Evolutionary conservation across 1,140 invertebrate species (phyloP), one percentile per base, ranked within the genome.

Genomic region (Bilobella aurantiaca): DNA sequence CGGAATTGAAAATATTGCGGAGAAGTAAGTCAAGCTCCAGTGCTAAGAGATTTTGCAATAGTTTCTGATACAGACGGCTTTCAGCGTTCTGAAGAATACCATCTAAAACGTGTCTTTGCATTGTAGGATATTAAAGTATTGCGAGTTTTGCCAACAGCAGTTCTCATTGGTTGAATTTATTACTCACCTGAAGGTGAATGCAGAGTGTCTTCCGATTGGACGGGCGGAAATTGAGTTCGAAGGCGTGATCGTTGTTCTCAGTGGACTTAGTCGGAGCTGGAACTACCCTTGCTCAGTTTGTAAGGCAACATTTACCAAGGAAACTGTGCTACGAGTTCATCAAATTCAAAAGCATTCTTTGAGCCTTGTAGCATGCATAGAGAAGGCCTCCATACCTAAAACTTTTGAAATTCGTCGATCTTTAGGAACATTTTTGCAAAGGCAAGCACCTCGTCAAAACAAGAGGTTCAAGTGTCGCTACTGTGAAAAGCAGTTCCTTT

Each of bases 381-480:
- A 53, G 3, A 53, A 23, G 49, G 49, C 49, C 5, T 12, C 49
- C 5, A 53, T 42, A 8, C 37, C 37, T n/a, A n/a, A n/a, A n/a
- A n/a, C n/a, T n/a, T n/a, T 42, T 42, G 34, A 42, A 12, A 42
- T 42, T 18, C 8, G 34, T 42, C 34, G 18, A 42, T 42, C n/a
- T n/a, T n/a, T n/a, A n/a, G n/a, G n/a, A n/a, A n/a, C n/a, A n/a
- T n/a, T n/a, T n/a, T n/a, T n/a, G n/a, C n/a, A n/a, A n/a, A 18
- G 34, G 8, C 34, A 42, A 42, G 34, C 18, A 42, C 34, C 18
- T 18, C 18, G 34, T 42, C 25, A 53, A 53, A 23, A 53, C 23
- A 59, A 59, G 58, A 12, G 28, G 8, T 29, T 12, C 58, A 59
- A 59, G 31, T 62, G 59, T 46, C 8, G 59, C 2, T 62, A 30